These are phyloP conservation scores for Chrysochloris asiatica DNA, from an alignment of 2,113 vertebrate genomes.

Conservation along the genomic window DNA sequence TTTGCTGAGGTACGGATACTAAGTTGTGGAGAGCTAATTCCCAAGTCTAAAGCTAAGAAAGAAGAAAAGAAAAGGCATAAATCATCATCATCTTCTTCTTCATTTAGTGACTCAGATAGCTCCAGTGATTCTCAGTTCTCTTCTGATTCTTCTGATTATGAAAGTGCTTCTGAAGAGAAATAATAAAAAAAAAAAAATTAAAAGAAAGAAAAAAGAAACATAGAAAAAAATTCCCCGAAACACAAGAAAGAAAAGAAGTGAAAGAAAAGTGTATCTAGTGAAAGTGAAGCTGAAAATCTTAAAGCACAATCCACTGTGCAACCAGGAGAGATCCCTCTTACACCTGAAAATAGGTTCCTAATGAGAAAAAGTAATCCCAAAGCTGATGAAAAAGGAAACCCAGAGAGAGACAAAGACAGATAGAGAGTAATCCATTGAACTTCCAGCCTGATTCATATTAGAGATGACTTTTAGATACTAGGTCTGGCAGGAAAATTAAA, in stretches of 20 bases:
- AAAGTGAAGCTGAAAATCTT: constrained; percentile 89
- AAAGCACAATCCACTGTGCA: constrained; percentile 93
- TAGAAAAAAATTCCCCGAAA: constrained; percentile 94
- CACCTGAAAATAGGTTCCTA: constrained; percentile 97
- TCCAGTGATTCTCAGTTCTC: constrained; percentile 93
- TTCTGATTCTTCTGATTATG: constrained; percentile 92
- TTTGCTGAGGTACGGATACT: too few relatives aligned
- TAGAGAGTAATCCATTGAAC: constrained; percentile 89
- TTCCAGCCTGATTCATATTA: constrained; percentile 91
- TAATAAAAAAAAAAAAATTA: too few relatives aligned
- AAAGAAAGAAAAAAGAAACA: constrained; percentile 95
- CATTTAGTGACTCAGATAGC: constrained; percentile 91
- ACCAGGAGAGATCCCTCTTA: constrained; percentile 97
- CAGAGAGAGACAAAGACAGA: constrained; percentile 87
- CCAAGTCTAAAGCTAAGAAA: constrained; percentile 97
- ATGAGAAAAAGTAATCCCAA: constrained; percentile 96
- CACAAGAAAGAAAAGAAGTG: constrained; percentile 94
- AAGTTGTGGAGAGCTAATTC: too few relatives aligned
- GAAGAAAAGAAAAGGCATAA: constrained; percentile 92
- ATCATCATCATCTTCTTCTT: constrained; percentile 84
- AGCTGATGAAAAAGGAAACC: constrained; percentile 89
- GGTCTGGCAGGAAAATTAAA: constrained; percentile 98
- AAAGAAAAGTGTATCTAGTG: constrained; percentile 93
- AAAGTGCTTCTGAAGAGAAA: constrained; percentile 93
- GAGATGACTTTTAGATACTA: constrained; percentile 93